Base-by-base conservation (phyloP, 2,113 vertebrate genomes). In the Fregata magnificens region DNA sequence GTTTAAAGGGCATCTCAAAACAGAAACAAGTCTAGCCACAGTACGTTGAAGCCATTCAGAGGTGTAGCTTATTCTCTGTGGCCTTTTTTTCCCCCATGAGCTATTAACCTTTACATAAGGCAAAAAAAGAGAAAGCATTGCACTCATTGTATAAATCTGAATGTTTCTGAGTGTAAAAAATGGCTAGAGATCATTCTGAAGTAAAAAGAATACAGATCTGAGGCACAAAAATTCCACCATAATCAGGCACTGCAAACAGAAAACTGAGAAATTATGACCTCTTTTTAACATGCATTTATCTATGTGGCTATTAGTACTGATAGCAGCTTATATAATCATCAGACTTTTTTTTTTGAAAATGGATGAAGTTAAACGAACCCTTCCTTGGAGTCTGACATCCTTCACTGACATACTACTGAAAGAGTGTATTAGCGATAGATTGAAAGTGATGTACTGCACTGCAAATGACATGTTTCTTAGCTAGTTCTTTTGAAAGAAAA, bases 361-460 rank as follows among this genome's bases (percentile, higher is more conserved):
- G 42, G 62, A 96, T 90, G 81, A 95, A 95, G 61, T 92, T 96
- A 97, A 98, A 97, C 88, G 81, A 97, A 91, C 73, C 62, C 61
- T 92, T 96, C 13, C 55, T 93, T 95, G 40, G 83, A 90, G 47
- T 45, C 58, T 96, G 91, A 95, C 81, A 80, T 96, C 89, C 93
- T 77, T 97, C 90, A 91, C 49, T 94, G 78, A 40, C 69, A 94
- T 76, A 40, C 36, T 93, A 26, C 92, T 95, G 83, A 96, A 96
- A 92, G 61, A 91, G 7, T 28, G 11, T 77, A 47, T 73, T 90
- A 91, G 47, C 44, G 77, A 86, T 90, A 78, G 77, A 96, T 87
- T 93, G 72, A 94, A 96, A 89, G 42, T 85, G 95, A 82, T 82
- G 84, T 85, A 96, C 67, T 94, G 55, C 56, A 92, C 77, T 67